Base-by-base conservation (phyloP, 2,797 vertebrate genomes). In the Sebastes reedi region DNA sequence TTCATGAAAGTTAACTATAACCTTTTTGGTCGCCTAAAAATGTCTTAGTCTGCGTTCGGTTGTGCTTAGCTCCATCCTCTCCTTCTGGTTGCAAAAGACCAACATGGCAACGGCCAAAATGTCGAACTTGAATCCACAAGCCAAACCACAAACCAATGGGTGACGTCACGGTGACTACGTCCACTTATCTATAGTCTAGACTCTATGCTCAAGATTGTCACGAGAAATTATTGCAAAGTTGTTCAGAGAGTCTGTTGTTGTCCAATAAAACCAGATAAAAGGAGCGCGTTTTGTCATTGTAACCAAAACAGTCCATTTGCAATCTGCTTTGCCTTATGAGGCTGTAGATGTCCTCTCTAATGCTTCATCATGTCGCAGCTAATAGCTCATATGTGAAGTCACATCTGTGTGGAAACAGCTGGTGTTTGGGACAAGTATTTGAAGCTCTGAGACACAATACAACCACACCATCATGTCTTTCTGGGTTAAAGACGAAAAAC, bases 351-450 rank as follows among this genome's bases (percentile, higher is more conserved):
- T 42, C 34, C 3, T 39, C 30, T 76, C 6, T 69, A 13, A 64
- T 64, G 34, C 16, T 61, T 85, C 25, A 58, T 46, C 10, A n/a
- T 77, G 70, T 52, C 10, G 52, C 69, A 60, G 54, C 18, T 77
- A 82, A 75, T 68, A 68, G 42, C 5, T 1, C n/a, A 71, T 67
- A 32, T 56, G 34, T 50, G 25, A 39, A 34, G 54, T 74, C 72
- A 81, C 81, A 87, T 88, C 56, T 87, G 80, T 84, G 70, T 67
- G 34, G 80, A 80, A 88, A 81, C 75, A 85, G 84, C 75, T 87
- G 80, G 60, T 70, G 69, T 77, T 60, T 20, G 24, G 70, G 81
- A 61, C 50, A 67, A 74, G 67, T 27, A 59, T 77, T 78, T 86
- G 34, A 85, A 79, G 82, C 65, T 59, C 71, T 46, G 30, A 70